Evolutionary conservation across 2,888 invertebrate species (phyloP), one percentile per base, ranked within the genome.

Genomic region (Apoda limacodes): DNA sequence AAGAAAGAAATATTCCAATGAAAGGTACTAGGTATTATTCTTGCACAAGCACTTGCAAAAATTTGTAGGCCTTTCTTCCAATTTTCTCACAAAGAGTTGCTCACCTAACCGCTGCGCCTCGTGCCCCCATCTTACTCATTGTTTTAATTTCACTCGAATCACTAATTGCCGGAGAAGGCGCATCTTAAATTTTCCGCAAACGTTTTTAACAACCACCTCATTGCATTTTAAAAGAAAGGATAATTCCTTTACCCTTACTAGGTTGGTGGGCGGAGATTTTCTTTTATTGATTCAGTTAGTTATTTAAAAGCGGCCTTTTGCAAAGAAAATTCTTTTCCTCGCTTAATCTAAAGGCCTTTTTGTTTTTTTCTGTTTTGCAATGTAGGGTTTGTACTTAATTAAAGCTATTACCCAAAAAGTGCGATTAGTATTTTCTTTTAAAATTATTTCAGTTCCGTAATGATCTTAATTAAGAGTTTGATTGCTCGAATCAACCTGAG

Each of bases 161-260:
- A 69, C 76, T 78, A 78, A 78, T 78, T 78, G 72, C 75, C 60
- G 60, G 57, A 60, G 64, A 59, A 61, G 65, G 52, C 60, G 66
- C 66, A 65, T 72, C 74, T 71, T 67, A 70, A 71, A 72, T 72
- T 67, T 64, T 62, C 74, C 66, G 55, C 72, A 71, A 75, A 70
- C 72, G 69, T 66, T 75, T 70, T 68, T 68, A 74, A 70, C 71
- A 69, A 69, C 74, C 76, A 74, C 68, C 75, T 75, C 78, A 76
- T 72, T 76, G 78, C 78, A 75, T 76, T 80, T 76, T 76, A 74
- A 75, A 76, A 74, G 70, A 78, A 78, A 72, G 69, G 78, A 76
- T 78, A 74, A 76, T 74, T 75, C 67, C 71, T 62, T 60, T 55
- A 62, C 64, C 55, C 52, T 51, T 51, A 46, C 48, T 48, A 37